Evolutionary conservation across 2,888 invertebrate genomes (phyloP).

Genomic region (Mimas tiliae): DNA sequence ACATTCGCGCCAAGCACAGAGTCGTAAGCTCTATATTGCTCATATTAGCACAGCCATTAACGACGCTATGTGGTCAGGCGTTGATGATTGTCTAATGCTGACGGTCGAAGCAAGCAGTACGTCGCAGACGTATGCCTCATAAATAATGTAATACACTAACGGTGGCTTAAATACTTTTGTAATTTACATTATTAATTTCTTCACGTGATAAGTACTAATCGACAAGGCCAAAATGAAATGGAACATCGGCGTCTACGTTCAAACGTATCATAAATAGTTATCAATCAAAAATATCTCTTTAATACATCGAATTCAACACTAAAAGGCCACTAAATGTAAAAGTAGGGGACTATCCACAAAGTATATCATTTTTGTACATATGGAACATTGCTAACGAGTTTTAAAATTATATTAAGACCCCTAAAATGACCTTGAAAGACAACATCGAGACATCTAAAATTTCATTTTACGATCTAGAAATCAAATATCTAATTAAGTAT

Average conservation of each 20-base stretch:
- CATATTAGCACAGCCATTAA: slow-evolving; percentile 71
- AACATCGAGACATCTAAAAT: slow-evolving; percentile 69
- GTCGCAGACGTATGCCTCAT: slow-evolving; percentile 44
- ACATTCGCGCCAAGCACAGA: slow-evolving; percentile 31
- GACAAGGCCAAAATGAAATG: slow-evolving; percentile 46
- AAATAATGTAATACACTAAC: slow-evolving; percentile 52
- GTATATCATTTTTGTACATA: slow-evolving; percentile 12
- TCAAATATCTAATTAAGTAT: slow-evolving; percentile 37
- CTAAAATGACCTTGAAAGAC: slow-evolving; percentile 45
- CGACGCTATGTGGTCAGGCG: slow-evolving; percentile 37
- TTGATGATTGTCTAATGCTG: slow-evolving; percentile 1
- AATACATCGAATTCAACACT: slow-evolving; percentile 46
- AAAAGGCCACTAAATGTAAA: slow-evolving; percentile 55
- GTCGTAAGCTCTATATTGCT: slow-evolving; percentile 49
- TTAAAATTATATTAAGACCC: slow-evolving; percentile 33
- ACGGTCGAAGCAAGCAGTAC: slow-evolving; percentile 35
- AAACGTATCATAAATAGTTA: slow-evolving; percentile 44
- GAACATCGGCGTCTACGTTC: slow-evolving; percentile 43
- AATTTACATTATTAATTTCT: slow-evolving; percentile 51
- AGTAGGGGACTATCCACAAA: slow-evolving; percentile 41
- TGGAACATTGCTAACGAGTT: slow-evolving; percentile 19
- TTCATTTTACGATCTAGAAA: slow-evolving; percentile 48
- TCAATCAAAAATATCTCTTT: slow-evolving; percentile 54
- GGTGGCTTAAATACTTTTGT: slow-evolving; percentile 65
- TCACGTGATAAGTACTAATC: slow-evolving; percentile 48